A percentile compares a stretch with the other conserved stretches of the same genome.
phyloP scores from a whole-genome alignment of 2,888 invertebrate genomes.

The Doris montereyensis region DNA sequence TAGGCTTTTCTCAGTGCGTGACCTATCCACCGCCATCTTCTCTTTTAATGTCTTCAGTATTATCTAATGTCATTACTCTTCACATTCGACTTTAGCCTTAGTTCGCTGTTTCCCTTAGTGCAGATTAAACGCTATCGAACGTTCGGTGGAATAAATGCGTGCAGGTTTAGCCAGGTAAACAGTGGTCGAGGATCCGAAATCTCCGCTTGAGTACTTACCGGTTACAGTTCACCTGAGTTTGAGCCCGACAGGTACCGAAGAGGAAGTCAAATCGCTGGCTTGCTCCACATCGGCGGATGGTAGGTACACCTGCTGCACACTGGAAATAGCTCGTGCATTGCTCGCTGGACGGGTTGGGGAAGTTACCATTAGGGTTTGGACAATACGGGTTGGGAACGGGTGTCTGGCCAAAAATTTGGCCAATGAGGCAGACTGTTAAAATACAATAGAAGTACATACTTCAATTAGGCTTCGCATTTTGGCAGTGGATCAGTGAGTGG shows the following conservation, averaged over 20 bases:
- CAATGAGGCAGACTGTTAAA: neutral
- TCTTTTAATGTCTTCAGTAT: no score
- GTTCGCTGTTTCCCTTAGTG: no score
- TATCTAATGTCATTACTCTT: no score
- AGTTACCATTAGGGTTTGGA: constrained; percentile 38
- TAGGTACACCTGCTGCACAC: constrained; percentile 32
- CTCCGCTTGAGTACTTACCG: constrained; percentile 24
- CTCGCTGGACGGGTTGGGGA: constrained; percentile 39
- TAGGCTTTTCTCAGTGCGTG: no score
- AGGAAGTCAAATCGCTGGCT: constrained; percentile 41
- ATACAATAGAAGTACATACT: neutral
- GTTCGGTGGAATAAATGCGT: no score
- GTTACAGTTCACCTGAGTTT: constrained; percentile 34
- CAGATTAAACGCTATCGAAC: no score
- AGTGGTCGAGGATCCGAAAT: neutral
- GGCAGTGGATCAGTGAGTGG: neutral
- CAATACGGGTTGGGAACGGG: constrained; percentile 28
- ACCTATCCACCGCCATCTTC: no score
- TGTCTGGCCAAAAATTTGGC: constrained; percentile 7
- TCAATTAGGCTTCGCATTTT: neutral
- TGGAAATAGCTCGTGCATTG: constrained; percentile 38
- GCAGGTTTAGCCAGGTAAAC: no score
- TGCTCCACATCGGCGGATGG: constrained; percentile 31
- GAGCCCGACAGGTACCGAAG: constrained; percentile 30
- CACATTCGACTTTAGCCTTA: no score